Conservation (phyloP, 2,888 invertebrate genomes). For the Phalera bucephala region DNA sequence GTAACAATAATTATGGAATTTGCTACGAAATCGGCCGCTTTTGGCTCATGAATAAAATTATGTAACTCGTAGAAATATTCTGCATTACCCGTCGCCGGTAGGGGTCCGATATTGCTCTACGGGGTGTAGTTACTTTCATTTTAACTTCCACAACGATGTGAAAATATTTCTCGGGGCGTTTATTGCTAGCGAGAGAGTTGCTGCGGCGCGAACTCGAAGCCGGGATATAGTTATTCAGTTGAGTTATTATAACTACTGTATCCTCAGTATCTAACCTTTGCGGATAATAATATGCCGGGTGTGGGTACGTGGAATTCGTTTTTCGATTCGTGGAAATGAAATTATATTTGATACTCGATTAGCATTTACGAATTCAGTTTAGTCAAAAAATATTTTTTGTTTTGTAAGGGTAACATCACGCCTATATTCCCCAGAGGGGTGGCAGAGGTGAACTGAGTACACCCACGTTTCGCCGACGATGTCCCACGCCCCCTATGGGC, state of each 20-base stretch:
- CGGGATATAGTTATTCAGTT: constrained; percentile 38
- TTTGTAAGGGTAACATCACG: no score
- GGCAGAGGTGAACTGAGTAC: no score
- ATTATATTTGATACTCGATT: no score
- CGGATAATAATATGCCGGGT: constrained; percentile 18
- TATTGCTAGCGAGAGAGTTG: constrained; percentile 72
- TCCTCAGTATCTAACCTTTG: constrained; percentile 29
- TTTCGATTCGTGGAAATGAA: neutral
- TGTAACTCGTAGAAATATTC: constrained; percentile 67
- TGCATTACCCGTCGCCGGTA: constrained; percentile 62
- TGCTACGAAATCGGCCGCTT: constrained; percentile 52
- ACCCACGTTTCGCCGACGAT: no score
- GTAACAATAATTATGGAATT: no score
- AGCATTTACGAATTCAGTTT: no score
- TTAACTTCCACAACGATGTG: constrained; percentile 81
- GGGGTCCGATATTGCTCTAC: constrained; percentile 66
- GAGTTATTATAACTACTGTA: constrained; percentile 39
- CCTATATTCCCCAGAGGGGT: no score
- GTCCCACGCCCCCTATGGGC: no score
- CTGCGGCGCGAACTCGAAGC: constrained; percentile 44
- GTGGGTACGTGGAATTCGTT: constrained; percentile 11
- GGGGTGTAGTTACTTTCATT: constrained; percentile 79
- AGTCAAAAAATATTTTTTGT: no score
- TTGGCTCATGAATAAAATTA: constrained; percentile 75
- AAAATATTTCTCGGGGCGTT: constrained; percentile 78